Evolutionary conservation across 2,113 vertebrate genomes (phyloP), one percentile per base, ranked within the genome.

Genomic region (Lepus europaeus): DNA sequence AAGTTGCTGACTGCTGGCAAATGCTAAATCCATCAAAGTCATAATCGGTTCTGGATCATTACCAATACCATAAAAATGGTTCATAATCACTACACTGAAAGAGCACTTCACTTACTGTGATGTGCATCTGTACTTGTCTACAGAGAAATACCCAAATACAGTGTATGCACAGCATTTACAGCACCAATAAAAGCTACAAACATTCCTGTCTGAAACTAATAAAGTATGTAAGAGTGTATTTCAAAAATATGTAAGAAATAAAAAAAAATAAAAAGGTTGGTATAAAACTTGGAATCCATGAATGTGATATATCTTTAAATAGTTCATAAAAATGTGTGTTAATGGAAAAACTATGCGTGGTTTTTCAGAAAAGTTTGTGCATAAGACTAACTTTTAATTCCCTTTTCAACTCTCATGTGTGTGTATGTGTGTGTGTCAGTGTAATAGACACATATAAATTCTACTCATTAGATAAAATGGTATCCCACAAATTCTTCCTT

Each of bases 1-100:
- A 80, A 97, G 76, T 82, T 78, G 82, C 74, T 90, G 83, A 95
- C 70, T 94, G 14, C 59, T 96, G 29, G 90, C 85, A 97, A 95
- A 94, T 31, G 3, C 9, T 72, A 92, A 29, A 90, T n/a, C 6
- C 74, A 90, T 51, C 72, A 91, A 82, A 74, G 68, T 77, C 79
- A 93, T 86, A 76, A 94, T 39, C 0, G 0, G 70, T 83, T 96
- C 76, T 89, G 96, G 66, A 83, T 87, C 72, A 93, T 96, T 85
- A 89, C 49, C 45, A 93, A 87, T 59, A 25, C 82, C 49, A 87
- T 94, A 79, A 90, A 94, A 69, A 94, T 64, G 2, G 36, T 93
- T 94, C 16, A 87, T 80, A 85, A 90, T 96, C 63, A 93, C 36
- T n/a, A 36, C 12, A 29, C 51, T 77, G 77, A 70, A 92, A 68